A percentile compares a stretch with the other conserved stretches of the same genome.
phyloP scores from a whole-genome alignment of 1,140 invertebrate species.

The Paraescarpia echinospica region DNA sequence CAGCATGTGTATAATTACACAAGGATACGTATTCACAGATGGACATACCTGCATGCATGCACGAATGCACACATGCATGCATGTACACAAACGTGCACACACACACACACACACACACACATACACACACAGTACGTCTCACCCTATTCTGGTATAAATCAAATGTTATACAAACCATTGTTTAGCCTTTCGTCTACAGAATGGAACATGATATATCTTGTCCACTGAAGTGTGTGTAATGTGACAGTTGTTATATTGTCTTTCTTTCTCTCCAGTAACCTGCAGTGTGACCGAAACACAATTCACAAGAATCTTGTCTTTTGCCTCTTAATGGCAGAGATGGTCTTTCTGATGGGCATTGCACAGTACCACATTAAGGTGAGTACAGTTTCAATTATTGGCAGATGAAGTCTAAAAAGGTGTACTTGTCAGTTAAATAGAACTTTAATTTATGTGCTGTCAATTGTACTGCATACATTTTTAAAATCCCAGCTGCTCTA shows the following conservation, averaged over 20 bases:
- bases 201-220: not conserved
- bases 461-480: not conserved
- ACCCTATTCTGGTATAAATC: too few relatives aligned
- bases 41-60: not conserved
- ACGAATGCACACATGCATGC: too few relatives aligned
- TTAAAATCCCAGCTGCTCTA: not conserved
- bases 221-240: not conserved
- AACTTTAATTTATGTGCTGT: not conserved
- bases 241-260: not conserved
- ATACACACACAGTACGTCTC: too few relatives aligned
- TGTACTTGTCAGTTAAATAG: not conserved
- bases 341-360: slow-evolving; percentile 89
- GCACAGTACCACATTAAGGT: slow-evolving; percentile 71
- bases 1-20: not conserved
- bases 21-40: not conserved
- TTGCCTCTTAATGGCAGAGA: slow-evolving; percentile 87
- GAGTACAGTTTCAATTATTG: not conserved
- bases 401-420: not conserved
- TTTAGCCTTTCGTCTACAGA: not conserved
- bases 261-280: slow-evolving; percentile 60
- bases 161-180: not conserved
- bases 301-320: slow-evolving; percentile 91
- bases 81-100: too few relatives aligned
- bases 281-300: slow-evolving; percentile 68
- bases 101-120: too few relatives aligned